Base-by-base conservation (phyloP, 2,797 vertebrate genomes). In the Phataginus tricuspis region DNA sequence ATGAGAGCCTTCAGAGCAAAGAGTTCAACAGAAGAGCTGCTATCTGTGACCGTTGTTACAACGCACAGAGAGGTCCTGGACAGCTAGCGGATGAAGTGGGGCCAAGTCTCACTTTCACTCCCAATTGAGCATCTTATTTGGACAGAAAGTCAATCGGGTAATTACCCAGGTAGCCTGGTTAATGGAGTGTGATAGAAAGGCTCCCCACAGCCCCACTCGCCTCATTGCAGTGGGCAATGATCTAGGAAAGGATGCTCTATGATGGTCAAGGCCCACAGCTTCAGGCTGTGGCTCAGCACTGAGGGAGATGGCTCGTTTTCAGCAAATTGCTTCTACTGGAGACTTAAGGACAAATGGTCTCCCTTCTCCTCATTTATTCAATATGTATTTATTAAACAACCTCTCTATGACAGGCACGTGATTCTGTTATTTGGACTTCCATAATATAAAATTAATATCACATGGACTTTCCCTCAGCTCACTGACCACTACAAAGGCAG, bases 11-110 rank as follows among this genome's bases (percentile, higher is more conserved):
- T 71, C 69, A 72, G 84, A 86, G 83, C 31, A 78, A 75, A 49
- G 75, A 66, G 39, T 79, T 90, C 49, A n/a, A 42, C 66, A 90
- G 85, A 95, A 86, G 68, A 92, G 19, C 39, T 59, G n/a, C 64
- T 51, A 21, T 61, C 77, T 51, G 12, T 90, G 79, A 84, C 16
- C 42, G 85, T 10, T 66, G 53, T 91, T 75, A 82, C 27, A 59
- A 84, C 34, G 53, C 49, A 42, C 39, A 4, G 31, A 59, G 71
- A 63, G 1, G 11, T 61, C 55, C 63, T 49, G 5, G 27, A 8
- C 0, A 1, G 16, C 64, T 68, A 27, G 19, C 37, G 31, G 34
- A 91, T 0, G 0, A 86, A 31, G 55, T 15, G 45, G 37, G 83
- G 55, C 0, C 64, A 6, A 11, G 3, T 12, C 2, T 9, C 37